These are phyloP conservation scores for Trachelus iudaicus DNA, from an alignment of 2,888 invertebrate species.

Conservation along the genomic window DNA sequence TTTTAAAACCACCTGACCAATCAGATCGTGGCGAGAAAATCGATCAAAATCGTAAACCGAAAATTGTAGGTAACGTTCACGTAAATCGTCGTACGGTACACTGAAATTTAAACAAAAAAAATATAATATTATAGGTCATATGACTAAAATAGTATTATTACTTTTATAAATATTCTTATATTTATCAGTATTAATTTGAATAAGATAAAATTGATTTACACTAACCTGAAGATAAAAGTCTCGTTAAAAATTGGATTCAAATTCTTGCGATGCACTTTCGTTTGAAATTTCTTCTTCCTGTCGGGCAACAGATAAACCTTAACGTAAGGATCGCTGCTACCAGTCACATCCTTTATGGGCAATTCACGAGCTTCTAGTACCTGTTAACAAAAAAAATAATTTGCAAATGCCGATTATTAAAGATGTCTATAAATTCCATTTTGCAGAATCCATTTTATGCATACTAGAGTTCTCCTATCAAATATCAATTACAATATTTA, in stretches of 20 bases:
- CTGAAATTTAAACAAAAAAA: slow-evolving; percentile 60
- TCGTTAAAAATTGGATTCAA: slow-evolving; percentile 86
- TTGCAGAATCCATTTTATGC: no score
- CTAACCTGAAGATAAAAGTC: slow-evolving; percentile 83
- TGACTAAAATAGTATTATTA: neutral
- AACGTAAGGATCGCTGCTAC: slow-evolving; percentile 89
- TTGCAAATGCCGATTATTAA: no score
- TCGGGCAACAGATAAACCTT: slow-evolving; percentile 87
- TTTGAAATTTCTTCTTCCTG: slow-evolving; percentile 87
- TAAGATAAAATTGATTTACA: slow-evolving; percentile 8
- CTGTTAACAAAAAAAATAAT: slow-evolving; percentile 58
- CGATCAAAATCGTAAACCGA: slow-evolving; percentile 91
- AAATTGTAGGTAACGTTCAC: slow-evolving; percentile 83
- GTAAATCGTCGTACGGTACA: slow-evolving; percentile 80
- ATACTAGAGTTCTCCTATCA: no score
- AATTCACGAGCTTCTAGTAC: slow-evolving; percentile 80
- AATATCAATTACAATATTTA: no score
- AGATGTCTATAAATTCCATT: no score
- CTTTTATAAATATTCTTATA: no score
- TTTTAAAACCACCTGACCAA: slow-evolving; percentile 85
- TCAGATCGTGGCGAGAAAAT: slow-evolving; percentile 87
- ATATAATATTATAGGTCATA: neutral
- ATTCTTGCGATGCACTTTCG: slow-evolving; percentile 85
- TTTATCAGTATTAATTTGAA: no score
- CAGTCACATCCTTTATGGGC: slow-evolving; percentile 86